Percentiles rank a stretch among this genome's conserved stretches.
Conservation (phyloP, 2,797 vertebrate genomes). For the Schizothorax lantsangensis region DNA sequence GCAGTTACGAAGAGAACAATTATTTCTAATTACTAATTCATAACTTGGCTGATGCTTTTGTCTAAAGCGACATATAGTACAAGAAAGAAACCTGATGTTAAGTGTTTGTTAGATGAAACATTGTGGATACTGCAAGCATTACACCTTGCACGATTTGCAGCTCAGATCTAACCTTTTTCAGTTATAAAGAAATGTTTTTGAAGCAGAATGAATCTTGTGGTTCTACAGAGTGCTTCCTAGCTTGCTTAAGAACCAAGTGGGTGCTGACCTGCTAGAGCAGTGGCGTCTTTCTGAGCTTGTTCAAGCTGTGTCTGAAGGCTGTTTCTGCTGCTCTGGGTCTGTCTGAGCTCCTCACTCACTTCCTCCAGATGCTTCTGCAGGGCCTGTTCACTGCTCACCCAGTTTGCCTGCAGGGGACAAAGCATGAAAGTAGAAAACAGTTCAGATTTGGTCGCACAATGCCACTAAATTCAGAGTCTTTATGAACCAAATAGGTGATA, state of each 20-base stretch:
- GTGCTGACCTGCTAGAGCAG: slow-evolving; percentile 79
- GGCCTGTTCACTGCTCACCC: slow-evolving; percentile 81
- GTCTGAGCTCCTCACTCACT: slow-evolving; percentile 87
- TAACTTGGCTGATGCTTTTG: background rate
- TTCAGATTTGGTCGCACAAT: slow-evolving; percentile 41
- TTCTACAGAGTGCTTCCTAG: background rate
- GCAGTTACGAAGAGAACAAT: slow-evolving; percentile 2
- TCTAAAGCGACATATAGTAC: background rate
- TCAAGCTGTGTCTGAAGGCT: slow-evolving; percentile 81
- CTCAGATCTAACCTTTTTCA: background rate
- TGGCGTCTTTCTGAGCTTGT: slow-evolving; percentile 83
- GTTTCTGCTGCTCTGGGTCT: slow-evolving; percentile 81
- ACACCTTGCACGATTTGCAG: background rate
- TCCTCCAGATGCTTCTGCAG: slow-evolving; percentile 89
- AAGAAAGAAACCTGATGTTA: background rate
- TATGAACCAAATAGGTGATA: background rate
- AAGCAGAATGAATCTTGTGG: background rate
- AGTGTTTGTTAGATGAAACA: background rate
- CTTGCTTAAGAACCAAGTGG: background rate
- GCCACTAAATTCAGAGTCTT: background rate
- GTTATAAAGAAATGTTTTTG: background rate
- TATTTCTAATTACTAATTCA: background rate
- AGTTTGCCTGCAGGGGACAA: slow-evolving; percentile 76
- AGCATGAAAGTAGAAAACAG: background rate
- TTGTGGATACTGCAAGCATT: background rate